A percentile compares a stretch with the other conserved stretches of the same genome.
These are phyloP conservation scores for Lamproptera curius DNA, from an alignment of 2,888 invertebrate species.

Conservation along the genomic window DNA sequence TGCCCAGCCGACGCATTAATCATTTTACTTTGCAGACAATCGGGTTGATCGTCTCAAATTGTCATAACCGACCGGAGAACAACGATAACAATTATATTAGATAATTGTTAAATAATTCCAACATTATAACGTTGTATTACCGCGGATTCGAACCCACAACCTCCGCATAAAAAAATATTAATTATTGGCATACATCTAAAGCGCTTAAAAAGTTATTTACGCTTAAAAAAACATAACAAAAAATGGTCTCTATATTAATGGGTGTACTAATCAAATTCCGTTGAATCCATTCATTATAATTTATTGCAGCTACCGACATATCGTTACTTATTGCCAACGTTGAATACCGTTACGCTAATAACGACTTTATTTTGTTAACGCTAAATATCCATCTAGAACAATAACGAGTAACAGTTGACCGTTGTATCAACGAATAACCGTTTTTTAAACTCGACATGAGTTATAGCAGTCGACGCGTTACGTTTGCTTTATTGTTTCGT, in stretches of 20 bases:
- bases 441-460: not conserved
- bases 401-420: not conserved
- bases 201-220: slow-evolving; percentile 9
- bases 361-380: slow-evolving; percentile 1
- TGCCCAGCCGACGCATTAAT: too few relatives aligned
- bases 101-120: too few relatives aligned
- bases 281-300: not conserved
- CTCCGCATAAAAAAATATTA: slow-evolving; percentile 7
- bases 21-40: too few relatives aligned
- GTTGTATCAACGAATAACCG: not conserved
- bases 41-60: too few relatives aligned
- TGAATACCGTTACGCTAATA: not conserved
- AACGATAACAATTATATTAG: too few relatives aligned
- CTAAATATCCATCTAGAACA: not conserved
- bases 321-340: slow-evolving; percentile 6
- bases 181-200: not conserved
- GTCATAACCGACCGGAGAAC: too few relatives aligned
- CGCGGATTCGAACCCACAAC: too few relatives aligned
- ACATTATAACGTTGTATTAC: too few relatives aligned
- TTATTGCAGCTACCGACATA: not conserved
- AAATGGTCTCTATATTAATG: not conserved
- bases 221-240: not conserved
- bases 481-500: too few relatives aligned
- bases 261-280: not conserved
- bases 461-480: not conserved